A percentile compares a stretch with the other conserved stretches of the same genome.
phyloP scores from a whole-genome alignment of 2,888 invertebrate genomes.

The Machimus atricapillus region DNA sequence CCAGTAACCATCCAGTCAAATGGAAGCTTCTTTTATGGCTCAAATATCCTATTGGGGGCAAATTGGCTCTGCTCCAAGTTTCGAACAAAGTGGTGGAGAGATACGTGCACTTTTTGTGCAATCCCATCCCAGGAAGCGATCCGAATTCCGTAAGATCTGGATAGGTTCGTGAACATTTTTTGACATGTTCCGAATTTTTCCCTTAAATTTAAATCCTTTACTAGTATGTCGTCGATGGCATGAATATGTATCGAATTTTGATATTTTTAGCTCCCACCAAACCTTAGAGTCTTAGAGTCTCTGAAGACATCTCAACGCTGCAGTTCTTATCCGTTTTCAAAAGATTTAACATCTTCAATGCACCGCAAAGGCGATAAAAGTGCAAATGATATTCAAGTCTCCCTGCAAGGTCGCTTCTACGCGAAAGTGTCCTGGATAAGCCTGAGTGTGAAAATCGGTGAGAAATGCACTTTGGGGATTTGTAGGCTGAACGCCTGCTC shows the following conservation, averaged over 20 bases:
- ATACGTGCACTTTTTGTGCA: not conserved
- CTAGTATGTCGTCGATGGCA: not conserved
- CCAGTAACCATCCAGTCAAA: not conserved
- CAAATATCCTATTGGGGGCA: not conserved
- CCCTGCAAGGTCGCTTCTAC: not conserved
- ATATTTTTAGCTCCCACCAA: not conserved
- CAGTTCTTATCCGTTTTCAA: not conserved
- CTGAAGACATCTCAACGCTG: not conserved
- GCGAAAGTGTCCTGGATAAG: not conserved
- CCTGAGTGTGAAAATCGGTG: not conserved
- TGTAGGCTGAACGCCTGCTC: not conserved
- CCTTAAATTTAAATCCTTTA: not conserved
- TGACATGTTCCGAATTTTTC: not conserved
- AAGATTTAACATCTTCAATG: not conserved
- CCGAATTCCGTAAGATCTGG: not conserved
- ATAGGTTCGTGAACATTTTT: not conserved
- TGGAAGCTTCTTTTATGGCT: not conserved
- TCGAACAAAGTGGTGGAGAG: not conserved
- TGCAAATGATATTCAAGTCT: conserved; percentile 8
- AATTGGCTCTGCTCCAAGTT: conserved; percentile 12
- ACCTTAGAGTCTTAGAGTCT: not conserved
- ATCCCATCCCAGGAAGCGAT: not conserved
- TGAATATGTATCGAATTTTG: conserved; percentile 5
- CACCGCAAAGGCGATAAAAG: not conserved
- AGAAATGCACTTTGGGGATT: not conserved